Conservation (phyloP, 2,113 vertebrate genomes). For the Dunckerocampus dactyliophorus region DNA sequence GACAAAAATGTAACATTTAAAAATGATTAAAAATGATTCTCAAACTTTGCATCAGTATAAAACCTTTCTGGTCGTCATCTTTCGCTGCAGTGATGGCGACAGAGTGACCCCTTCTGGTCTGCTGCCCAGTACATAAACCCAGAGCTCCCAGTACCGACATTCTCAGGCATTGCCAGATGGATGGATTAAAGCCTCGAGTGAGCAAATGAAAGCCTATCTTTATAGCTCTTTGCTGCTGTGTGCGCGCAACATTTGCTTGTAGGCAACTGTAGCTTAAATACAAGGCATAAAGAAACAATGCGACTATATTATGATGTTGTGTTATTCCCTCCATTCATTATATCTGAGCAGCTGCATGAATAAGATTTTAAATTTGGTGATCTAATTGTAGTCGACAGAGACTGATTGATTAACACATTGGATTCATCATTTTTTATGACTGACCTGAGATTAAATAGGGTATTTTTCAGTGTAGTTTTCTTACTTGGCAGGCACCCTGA, state of each 20-base stretch:
- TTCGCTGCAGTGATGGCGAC: constrained; percentile 39
- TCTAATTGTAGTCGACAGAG: too few relatives aligned
- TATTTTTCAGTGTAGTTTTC: too few relatives aligned
- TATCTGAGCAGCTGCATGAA: too few relatives aligned
- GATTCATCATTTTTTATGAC: too few relatives aligned
- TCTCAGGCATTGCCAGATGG: background rate
- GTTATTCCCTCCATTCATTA: too few relatives aligned
- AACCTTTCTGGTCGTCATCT: constrained; percentile 9
- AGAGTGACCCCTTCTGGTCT: constrained; percentile 74
- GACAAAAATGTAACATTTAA: background rate
- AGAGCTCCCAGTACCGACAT: constrained; percentile 3
- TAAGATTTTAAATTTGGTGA: too few relatives aligned
- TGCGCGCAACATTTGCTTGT: background rate
- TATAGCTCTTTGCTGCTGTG: background rate
- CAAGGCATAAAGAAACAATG: too few relatives aligned
- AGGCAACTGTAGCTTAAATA: background rate
- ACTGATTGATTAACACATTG: too few relatives aligned
- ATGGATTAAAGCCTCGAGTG: background rate
- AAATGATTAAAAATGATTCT: background rate
- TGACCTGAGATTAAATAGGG: too few relatives aligned
- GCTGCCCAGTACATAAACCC: constrained; percentile 24
- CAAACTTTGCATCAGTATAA: background rate
- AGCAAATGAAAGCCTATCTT: background rate
- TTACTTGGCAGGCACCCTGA: too few relatives aligned
- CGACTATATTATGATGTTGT: too few relatives aligned